phyloP scores from a whole-genome alignment of 2,888 invertebrate genomes.

The Apeira syringaria region DNA sequence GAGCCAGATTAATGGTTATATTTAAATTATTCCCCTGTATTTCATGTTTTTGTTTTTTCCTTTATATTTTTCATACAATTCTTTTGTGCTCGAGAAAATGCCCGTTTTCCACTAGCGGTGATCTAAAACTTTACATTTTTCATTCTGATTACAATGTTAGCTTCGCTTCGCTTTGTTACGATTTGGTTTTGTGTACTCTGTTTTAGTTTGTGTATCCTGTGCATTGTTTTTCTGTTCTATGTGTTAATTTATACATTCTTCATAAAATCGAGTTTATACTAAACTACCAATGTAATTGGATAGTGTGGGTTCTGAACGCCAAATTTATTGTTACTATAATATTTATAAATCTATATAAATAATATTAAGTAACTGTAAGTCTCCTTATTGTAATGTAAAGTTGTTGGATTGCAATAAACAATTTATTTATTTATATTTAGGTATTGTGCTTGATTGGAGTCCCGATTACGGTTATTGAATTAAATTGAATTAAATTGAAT shows the following conservation, averaged over 20 bases:
- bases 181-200: slow-evolving; percentile 7
- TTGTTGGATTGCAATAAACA: too few species aligned
- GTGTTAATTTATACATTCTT: background rate
- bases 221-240: background rate
- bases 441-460: too few species aligned
- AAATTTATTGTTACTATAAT: too few species aligned
- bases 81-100: slow-evolving; percentile 40
- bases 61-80: slow-evolving; percentile 45
- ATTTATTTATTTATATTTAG: too few species aligned
- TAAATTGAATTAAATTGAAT: too few species aligned
- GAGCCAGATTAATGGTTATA: slow-evolving; percentile 78
- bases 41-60: slow-evolving; percentile 55
- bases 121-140: slow-evolving; percentile 60
- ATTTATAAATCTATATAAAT: too few species aligned
- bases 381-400: too few species aligned
- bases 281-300: too few species aligned
- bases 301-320: too few species aligned
- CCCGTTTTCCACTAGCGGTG: slow-evolving; percentile 45
- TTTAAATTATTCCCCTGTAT: slow-evolving; percentile 75
- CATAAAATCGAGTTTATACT: slow-evolving; percentile 3
- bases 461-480: too few species aligned
- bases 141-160: slow-evolving; percentile 46
- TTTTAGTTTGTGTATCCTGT: slow-evolving; percentile 7
- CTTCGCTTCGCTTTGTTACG: slow-evolving; percentile 17
- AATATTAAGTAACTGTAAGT: too few species aligned